phyloP scores from a whole-genome alignment of 2,113 vertebrate species.

The Protomyctophum bolini region DNA sequence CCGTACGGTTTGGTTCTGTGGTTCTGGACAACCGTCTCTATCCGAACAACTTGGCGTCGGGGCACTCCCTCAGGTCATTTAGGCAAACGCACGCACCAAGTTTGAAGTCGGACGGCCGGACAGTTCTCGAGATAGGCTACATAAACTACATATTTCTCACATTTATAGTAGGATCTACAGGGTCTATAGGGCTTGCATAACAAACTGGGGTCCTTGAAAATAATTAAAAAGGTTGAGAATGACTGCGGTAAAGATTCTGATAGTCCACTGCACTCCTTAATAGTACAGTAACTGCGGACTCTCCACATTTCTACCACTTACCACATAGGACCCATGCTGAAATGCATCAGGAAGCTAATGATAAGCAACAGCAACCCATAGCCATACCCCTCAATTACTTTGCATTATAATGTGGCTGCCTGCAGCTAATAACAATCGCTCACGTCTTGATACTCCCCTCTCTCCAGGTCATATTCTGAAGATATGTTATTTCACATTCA shows the following conservation, averaged over 20 bases:
- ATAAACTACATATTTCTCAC: not conserved
- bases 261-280: slow-evolving; percentile 7
- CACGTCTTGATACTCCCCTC: slow-evolving; percentile 40
- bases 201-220: no score
- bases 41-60: no score
- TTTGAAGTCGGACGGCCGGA: no score
- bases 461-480: slow-evolving; percentile 41
- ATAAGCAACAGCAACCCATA: slow-evolving; percentile 4
- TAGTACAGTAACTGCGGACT: not conserved
- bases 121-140: not conserved
- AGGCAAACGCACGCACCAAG: no score
- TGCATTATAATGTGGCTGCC: slow-evolving; percentile 10
- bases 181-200: no score
- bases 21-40: no score
- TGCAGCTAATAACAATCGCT: slow-evolving; percentile 19
- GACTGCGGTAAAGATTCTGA: not conserved
- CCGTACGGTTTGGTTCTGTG: no score
- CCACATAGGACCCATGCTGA: slow-evolving; percentile 1
- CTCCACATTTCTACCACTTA: not conserved
- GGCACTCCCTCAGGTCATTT: no score
- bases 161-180: not conserved
- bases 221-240: no score
- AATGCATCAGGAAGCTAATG: not conserved
- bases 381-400: slow-evolving; percentile 26
- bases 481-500: slow-evolving; percentile 65